Percentiles rank a stretch among this genome's conserved stretches.
Conservation (phyloP, 2,113 vertebrate species). For the Charadrius vociferus region DNA sequence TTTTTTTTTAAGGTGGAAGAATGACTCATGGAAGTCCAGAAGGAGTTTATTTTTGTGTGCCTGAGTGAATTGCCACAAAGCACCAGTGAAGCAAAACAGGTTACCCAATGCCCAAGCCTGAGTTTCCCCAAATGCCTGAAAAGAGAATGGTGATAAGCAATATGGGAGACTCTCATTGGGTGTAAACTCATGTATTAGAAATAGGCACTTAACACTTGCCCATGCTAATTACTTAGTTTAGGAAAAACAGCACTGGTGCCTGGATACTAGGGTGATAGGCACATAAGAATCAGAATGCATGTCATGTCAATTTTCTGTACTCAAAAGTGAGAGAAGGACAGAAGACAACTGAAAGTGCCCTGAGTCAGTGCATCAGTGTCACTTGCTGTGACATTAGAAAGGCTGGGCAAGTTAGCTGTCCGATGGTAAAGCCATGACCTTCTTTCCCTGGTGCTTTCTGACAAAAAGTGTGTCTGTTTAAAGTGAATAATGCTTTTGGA, state of each 20-base stretch:
- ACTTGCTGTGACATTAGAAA: not conserved
- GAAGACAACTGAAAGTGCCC: not conserved
- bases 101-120: not conserved
- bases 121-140: not conserved
- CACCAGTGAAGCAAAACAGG: not conserved
- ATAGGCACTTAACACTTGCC: not conserved
- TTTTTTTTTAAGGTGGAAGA: not conserved
- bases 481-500: not conserved
- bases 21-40: not conserved
- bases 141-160: not conserved
- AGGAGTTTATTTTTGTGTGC: not conserved
- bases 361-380: not conserved
- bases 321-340: not conserved
- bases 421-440: not conserved
- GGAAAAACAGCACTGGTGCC: not conserved
- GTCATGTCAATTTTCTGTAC: not conserved
- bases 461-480: not conserved
- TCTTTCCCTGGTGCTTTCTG: not conserved
- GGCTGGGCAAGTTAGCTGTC: not conserved
- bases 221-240: not conserved
- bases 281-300: not conserved
- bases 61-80: not conserved
- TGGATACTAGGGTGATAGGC: not conserved
- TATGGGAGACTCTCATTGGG: not conserved
- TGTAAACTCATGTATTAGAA: not conserved